Percentiles rank a stretch among this genome's conserved stretches.
These are phyloP conservation scores for Corythoichthys intestinalis DNA, from an alignment of 2,113 vertebrate species.

Conservation along the genomic window DNA sequence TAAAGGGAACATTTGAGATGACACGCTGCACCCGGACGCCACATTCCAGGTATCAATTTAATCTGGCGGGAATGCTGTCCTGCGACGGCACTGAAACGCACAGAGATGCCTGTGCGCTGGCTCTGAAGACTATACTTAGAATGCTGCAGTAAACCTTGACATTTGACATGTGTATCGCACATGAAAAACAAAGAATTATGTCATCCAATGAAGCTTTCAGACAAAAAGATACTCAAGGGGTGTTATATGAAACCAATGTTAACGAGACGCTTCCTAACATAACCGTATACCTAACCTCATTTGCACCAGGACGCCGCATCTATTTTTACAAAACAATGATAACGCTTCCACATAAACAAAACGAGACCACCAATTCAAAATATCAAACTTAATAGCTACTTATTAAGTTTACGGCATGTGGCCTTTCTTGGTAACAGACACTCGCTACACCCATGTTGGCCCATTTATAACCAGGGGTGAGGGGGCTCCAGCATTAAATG, in stretches of 20 bases:
- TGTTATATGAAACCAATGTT: background rate
- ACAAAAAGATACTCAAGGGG: background rate
- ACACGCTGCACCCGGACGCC: slow-evolving; percentile 34
- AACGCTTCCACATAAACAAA: background rate
- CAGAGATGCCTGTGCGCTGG: slow-evolving; percentile 50
- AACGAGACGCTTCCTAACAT: background rate
- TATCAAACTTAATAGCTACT: background rate
- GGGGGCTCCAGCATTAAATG: slow-evolving; percentile 66
- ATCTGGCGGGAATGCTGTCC: slow-evolving; percentile 57
- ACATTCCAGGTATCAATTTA: slow-evolving; percentile 54
- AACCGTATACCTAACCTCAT: background rate
- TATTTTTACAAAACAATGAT: slow-evolving; percentile 15
- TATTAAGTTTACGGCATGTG: slow-evolving; percentile 40
- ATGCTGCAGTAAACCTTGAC: slow-evolving; percentile 64
- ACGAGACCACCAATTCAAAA: background rate
- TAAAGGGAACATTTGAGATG: slow-evolving; percentile 40
- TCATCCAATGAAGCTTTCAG: background rate
- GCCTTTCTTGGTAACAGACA: slow-evolving; percentile 70
- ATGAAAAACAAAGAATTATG: slow-evolving; percentile 48
- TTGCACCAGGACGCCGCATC: slow-evolving; percentile 13
- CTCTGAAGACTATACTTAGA: slow-evolving; percentile 66
- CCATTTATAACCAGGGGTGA: slow-evolving; percentile 68
- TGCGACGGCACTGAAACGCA: slow-evolving; percentile 57
- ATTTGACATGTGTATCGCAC: slow-evolving; percentile 59
- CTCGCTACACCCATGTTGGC: slow-evolving; percentile 31